These are phyloP conservation scores for Prionailurus viverrinus DNA, from an alignment of 2,113 vertebrate genomes.

Conservation along the genomic window DNA sequence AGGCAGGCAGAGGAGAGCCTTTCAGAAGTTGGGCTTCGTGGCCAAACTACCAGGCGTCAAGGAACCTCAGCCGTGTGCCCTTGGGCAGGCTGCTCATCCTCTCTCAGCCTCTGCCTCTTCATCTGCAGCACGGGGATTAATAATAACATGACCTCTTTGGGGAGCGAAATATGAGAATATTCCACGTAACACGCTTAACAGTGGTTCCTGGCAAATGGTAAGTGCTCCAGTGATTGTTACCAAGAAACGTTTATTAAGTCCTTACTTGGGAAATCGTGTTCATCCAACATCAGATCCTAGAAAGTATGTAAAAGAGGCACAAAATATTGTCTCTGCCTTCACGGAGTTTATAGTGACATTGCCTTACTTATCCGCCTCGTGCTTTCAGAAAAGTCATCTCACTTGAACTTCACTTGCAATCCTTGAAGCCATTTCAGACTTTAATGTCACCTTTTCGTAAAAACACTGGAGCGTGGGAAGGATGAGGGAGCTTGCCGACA, in stretches of 20 bases:
- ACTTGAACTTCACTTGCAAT: neutral
- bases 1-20: neutral
- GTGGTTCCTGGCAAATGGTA: neutral
- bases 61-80: neutral
- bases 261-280: neutral
- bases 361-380: neutral
- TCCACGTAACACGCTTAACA: neutral
- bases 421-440: neutral
- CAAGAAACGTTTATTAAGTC: neutral
- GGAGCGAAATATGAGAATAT: neutral
- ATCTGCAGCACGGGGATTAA: neutral
- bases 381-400: conserved; percentile 2
- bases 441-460: neutral
- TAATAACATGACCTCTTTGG: neutral
- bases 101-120: neutral
- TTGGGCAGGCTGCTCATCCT: neutral
- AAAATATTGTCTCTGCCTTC: neutral
- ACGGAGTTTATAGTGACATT: neutral
- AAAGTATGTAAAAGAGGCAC: neutral
- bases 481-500: neutral
- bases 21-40: neutral
- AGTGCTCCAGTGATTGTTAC: neutral
- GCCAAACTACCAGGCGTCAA: neutral
- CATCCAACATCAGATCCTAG: neutral
- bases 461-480: neutral